phyloP scores from a whole-genome alignment of 2,888 invertebrate species.

The Drosophila hawaiiensis region DNA sequence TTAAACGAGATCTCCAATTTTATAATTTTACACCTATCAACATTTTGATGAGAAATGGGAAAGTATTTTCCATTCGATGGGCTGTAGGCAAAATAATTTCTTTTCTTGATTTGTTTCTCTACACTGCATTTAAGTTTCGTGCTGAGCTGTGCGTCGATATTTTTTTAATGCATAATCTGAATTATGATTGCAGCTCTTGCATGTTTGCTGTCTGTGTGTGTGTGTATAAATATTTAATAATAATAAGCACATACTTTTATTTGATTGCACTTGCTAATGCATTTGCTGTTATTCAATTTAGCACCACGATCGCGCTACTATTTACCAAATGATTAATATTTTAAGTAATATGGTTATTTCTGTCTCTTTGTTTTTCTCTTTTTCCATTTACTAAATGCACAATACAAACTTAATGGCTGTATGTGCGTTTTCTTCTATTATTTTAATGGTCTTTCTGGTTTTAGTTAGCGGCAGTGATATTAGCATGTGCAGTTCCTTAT shows the following conservation, averaged over 20 bases:
- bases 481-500: slow-evolving; percentile 43
- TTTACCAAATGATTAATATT: slow-evolving; percentile 52
- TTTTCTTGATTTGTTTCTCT: slow-evolving; percentile 45
- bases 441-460: slow-evolving; percentile 6
- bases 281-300: slow-evolving; percentile 75
- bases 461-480: slow-evolving; percentile 36
- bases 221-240: slow-evolving; percentile 45
- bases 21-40: neutral
- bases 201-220: slow-evolving; percentile 51
- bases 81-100: neutral
- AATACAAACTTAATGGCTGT: slow-evolving; percentile 15
- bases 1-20: neutral
- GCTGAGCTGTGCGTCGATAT: slow-evolving; percentile 65
- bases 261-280: slow-evolving; percentile 78
- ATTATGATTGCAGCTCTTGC: slow-evolving; percentile 69
- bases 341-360: slow-evolving; percentile 11
- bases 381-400: slow-evolving; percentile 6
- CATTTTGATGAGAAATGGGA: neutral
- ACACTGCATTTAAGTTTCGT: slow-evolving; percentile 44
- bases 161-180: slow-evolving; percentile 69
- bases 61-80: slow-evolving; percentile 20
- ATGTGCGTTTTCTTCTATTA: slow-evolving; percentile 28
- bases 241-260: slow-evolving; percentile 53
- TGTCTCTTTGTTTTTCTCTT: slow-evolving; percentile 3
- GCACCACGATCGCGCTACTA: slow-evolving; percentile 62